Percentiles rank a stretch among this genome's conserved stretches.
phyloP scores from a whole-genome alignment of 2,888 invertebrate species.

The Brachyopa scutellaris region DNA sequence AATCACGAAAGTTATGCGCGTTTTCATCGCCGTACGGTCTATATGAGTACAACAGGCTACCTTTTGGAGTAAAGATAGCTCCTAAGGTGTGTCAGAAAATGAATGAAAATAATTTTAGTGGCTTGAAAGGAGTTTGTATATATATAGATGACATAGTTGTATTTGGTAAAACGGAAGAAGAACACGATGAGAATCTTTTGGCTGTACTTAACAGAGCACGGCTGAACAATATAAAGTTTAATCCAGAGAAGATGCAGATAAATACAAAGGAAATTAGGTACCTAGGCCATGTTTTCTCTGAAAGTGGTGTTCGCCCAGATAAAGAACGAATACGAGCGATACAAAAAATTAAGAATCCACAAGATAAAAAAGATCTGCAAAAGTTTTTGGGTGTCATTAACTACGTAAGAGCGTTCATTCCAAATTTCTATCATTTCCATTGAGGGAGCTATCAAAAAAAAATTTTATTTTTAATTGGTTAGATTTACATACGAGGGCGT shows the following conservation, averaged over 20 bases:
- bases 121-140: constrained; percentile 61
- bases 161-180: constrained; percentile 22
- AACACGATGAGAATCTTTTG: no score
- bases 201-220: no score
- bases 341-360: constrained; percentile 18
- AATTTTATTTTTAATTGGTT: constrained; percentile 43
- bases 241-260: constrained; percentile 74
- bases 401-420: constrained; percentile 70
- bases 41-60: constrained; percentile 5
- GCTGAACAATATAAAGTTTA: constrained; percentile 70
- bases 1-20: constrained; percentile 8
- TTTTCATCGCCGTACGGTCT: not conserved
- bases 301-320: constrained; percentile 62
- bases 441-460: constrained; percentile 38
- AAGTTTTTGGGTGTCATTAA: constrained; percentile 51
- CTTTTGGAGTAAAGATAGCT: constrained; percentile 23
- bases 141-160: constrained; percentile 59
- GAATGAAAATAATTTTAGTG: constrained; percentile 38
- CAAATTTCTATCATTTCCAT: constrained; percentile 46
- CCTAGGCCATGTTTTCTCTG: constrained; percentile 74
- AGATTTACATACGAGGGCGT: constrained; percentile 15
- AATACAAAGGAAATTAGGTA: constrained; percentile 71
- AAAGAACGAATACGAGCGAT: constrained; percentile 53
- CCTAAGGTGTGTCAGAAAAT: not conserved
- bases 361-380: not conserved